Evolutionary conservation across 2,888 invertebrate species (phyloP).

Genomic region (Biston betularia): DNA sequence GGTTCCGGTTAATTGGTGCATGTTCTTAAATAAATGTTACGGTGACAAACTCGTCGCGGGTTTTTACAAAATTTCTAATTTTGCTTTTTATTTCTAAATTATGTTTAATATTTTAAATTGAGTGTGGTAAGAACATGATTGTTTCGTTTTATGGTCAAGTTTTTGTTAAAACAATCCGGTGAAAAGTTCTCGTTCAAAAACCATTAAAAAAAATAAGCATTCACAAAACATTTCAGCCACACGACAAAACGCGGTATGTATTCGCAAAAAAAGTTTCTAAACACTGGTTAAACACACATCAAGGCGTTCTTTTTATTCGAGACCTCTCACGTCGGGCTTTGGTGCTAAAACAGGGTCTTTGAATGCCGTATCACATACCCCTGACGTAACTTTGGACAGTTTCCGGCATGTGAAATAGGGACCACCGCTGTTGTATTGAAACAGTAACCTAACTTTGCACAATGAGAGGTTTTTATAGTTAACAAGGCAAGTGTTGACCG

Average conservation of each 20-base stretch:
- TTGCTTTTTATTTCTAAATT: too few relatives aligned
- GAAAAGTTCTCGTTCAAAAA: neutral
- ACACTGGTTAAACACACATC: slow-evolving; percentile 23
- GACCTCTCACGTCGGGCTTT: slow-evolving; percentile 25
- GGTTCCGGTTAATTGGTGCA: too few relatives aligned
- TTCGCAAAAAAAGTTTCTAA: slow-evolving; percentile 19
- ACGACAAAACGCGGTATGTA: slow-evolving; percentile 6
- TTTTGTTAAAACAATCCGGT: neutral
- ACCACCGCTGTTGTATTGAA: neutral
- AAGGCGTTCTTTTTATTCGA: slow-evolving; percentile 27
- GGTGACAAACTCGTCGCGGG: too few relatives aligned
- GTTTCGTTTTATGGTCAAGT: too few relatives aligned
- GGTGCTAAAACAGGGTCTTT: slow-evolving; percentile 42
- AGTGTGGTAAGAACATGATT: too few relatives aligned
- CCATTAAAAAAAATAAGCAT: neutral
- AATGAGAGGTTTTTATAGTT: neutral
- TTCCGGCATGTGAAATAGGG: slow-evolving; percentile 42
- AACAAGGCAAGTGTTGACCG: too few relatives aligned
- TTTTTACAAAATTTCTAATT: too few relatives aligned
- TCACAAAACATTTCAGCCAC: neutral
- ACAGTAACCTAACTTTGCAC: slow-evolving; percentile 14
- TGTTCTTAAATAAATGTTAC: too few relatives aligned
- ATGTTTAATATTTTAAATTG: too few relatives aligned
- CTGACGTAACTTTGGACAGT: slow-evolving; percentile 41
- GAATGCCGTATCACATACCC: slow-evolving; percentile 41